Evolutionary conservation across 1,140 invertebrate genomes (phyloP).

Genomic region (Euura saliciscinereae): DNA sequence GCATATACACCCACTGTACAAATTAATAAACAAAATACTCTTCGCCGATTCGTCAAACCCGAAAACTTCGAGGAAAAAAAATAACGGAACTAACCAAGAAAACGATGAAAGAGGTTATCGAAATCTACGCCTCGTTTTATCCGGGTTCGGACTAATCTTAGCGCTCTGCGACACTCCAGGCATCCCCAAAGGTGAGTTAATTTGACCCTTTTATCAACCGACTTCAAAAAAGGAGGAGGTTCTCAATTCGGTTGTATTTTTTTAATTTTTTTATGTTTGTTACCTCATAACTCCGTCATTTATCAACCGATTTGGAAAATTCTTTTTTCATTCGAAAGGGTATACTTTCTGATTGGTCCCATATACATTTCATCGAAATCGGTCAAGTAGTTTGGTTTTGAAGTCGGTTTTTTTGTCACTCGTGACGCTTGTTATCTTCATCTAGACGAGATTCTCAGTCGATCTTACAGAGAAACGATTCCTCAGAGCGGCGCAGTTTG

Average conservation of each 20-base stretch:
- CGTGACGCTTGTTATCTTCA: too few species aligned
- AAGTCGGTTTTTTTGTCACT: too few species aligned
- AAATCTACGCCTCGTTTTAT: slow-evolving; percentile 29
- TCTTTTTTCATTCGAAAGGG: too few species aligned
- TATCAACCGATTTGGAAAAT: too few species aligned
- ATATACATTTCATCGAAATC: too few species aligned
- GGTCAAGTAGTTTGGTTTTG: too few species aligned
- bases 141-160: slow-evolving; percentile 35
- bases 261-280: too few species aligned
- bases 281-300: too few species aligned
- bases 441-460: neutral
- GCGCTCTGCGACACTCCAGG: slow-evolving; percentile 32
- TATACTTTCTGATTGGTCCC: neutral
- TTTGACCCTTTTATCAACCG: slow-evolving; percentile 15
- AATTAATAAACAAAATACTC: slow-evolving; percentile 18
- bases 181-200: slow-evolving; percentile 34
- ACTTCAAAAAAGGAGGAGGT: too few species aligned
- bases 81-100: slow-evolving; percentile 10
- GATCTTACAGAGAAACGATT: slow-evolving; percentile 64
- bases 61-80: slow-evolving; percentile 12
- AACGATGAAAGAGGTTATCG: slow-evolving; percentile 13
- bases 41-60: neutral
- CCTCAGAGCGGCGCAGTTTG: slow-evolving; percentile 68
- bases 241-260: too few species aligned
- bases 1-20: slow-evolving; percentile 20